A percentile compares a stretch with the other conserved stretches of the same genome.
These are phyloP conservation scores for Siniperca obscura DNA, from an alignment of 2,797 vertebrate species.

Conservation along the genomic window DNA sequence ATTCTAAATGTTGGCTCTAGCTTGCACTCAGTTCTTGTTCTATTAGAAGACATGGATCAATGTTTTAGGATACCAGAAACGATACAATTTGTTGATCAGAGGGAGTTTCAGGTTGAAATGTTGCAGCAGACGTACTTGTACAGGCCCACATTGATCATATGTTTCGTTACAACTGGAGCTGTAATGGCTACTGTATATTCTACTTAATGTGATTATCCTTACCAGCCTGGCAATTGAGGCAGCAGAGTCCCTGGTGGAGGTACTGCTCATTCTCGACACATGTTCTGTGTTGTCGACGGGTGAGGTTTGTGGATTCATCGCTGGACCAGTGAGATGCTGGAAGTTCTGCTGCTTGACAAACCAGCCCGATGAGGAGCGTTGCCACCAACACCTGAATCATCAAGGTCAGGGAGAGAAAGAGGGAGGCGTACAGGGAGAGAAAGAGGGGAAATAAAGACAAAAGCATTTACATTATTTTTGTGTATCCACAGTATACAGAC, in stretches of 20 bases:
- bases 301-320: conserved; percentile 71
- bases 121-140: background rate
- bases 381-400: conserved; percentile 63
- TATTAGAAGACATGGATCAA: background rate
- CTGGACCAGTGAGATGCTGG: conserved; percentile 70
- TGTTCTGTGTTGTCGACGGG: conserved; percentile 48
- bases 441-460: background rate
- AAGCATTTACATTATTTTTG: conserved; percentile 36
- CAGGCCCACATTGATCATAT: background rate
- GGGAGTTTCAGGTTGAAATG: background rate
- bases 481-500: conserved; percentile 6
- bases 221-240: conserved; percentile 87
- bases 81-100: background rate
- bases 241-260: conserved; percentile 79
- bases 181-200: background rate
- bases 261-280: conserved; percentile 86
- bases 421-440: background rate
- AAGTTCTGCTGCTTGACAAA: conserved; percentile 67
- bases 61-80: background rate
- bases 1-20: background rate
- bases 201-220: conserved; percentile 52
- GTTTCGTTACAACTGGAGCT: background rate
- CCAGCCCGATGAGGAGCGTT: conserved; percentile 43
- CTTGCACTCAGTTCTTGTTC: background rate
- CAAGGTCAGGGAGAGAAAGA: background rate